Percentiles rank a stretch among this genome's conserved stretches.
phyloP scores from a whole-genome alignment of 2,113 vertebrate species.

The Ardeotis arabs region DNA sequence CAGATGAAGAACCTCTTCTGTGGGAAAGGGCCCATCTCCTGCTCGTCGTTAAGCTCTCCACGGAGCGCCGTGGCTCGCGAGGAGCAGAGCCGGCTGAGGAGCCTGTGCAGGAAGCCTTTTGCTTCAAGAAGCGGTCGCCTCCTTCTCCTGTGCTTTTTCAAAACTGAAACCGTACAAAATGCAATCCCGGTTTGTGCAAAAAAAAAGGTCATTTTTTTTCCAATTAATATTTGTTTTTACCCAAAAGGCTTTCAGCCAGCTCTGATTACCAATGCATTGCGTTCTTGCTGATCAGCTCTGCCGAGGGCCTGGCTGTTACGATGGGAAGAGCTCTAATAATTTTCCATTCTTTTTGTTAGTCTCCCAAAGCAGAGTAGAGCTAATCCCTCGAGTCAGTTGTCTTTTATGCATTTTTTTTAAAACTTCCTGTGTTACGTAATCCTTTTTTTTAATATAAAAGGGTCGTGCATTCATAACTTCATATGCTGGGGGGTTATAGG shows the following conservation, averaged over 20 bases:
- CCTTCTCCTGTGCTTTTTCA: background rate
- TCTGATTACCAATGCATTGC: background rate
- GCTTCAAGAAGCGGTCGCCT: background rate
- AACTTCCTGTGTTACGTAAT: conserved; percentile 14
- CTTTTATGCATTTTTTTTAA: background rate
- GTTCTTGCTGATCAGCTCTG: conserved; percentile 3
- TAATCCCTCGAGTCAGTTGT: background rate
- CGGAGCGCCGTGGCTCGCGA: rapidly evolving
- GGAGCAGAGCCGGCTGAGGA: background rate
- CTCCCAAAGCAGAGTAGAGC: background rate
- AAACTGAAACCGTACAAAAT: background rate
- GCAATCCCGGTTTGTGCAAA: background rate
- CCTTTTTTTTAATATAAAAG: conserved; percentile 16
- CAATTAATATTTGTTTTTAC: background rate
- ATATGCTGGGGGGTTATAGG: background rate
- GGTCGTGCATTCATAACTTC: background rate
- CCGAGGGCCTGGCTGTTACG: background rate
- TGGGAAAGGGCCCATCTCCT: background rate
- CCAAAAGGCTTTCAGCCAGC: background rate
- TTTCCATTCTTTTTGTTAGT: conserved; percentile 27
- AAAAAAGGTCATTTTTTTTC: background rate
- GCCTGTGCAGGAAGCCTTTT: background rate
- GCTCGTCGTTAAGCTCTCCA: background rate
- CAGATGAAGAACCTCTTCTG: background rate
- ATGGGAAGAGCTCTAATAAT: conserved; percentile 19